Conservation (phyloP, 2,888 invertebrate genomes). For the Gastracanthus pulcherrimus region DNA sequence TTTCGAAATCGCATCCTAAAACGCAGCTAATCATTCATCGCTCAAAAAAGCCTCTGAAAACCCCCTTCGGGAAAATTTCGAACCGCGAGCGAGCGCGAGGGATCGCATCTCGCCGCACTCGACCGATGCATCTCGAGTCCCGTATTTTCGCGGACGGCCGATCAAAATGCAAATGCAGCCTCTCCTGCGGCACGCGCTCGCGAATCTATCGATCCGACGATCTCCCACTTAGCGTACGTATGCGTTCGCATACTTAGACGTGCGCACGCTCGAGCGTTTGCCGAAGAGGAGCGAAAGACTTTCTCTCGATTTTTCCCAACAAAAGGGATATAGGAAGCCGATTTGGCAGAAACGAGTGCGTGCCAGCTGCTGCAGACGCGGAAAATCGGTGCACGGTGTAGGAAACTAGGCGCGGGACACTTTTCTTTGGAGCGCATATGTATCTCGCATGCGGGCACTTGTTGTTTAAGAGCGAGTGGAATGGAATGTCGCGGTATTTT, state of each 20-base stretch:
- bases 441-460: background rate
- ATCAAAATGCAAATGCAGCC: constrained; percentile 49
- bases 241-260: background rate
- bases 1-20: background rate
- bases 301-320: constrained; percentile 9
- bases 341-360: constrained; percentile 11
- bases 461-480: background rate
- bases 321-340: background rate
- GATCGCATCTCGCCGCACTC: background rate
- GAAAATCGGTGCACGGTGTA: background rate
- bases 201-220: constrained; percentile 27
- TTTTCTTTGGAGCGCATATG: background rate
- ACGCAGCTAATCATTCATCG: background rate
- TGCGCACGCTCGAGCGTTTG: no score
- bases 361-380: no score
- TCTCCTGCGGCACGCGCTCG: no score
- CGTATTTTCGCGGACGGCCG: background rate
- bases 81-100: background rate
- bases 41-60: background rate
- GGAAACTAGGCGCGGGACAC: background rate
- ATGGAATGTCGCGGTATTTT: background rate
- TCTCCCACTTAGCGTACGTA: background rate
- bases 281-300: constrained; percentile 19
- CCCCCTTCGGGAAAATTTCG: background rate
- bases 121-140: background rate